Evolutionary conservation across 2,888 invertebrate species (phyloP).

Genomic region (Drosophila peninsularis): DNA sequence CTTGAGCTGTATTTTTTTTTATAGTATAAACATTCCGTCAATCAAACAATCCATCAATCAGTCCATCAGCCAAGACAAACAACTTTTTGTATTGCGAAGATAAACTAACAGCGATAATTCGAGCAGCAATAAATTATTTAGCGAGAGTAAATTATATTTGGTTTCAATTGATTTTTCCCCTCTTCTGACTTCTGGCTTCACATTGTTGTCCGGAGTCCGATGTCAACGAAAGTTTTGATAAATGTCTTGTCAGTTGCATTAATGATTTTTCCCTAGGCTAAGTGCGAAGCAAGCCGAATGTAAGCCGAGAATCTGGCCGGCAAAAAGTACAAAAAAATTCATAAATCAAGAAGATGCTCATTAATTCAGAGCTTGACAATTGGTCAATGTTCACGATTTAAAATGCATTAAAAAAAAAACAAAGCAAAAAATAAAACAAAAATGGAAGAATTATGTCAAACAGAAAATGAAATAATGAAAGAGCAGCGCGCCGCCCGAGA

Average conservation of each 20-base stretch:
- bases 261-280: constrained; percentile 27
- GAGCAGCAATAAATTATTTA: constrained; percentile 11
- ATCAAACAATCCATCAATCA: neutral
- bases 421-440: constrained; percentile 12
- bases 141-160: constrained; percentile 2
- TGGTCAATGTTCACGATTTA: constrained; percentile 73
- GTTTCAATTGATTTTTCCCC: constrained; percentile 5
- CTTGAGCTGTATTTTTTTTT: neutral
- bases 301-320: neutral
- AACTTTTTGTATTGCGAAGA: neutral
- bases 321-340: constrained; percentile 30
- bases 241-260: constrained; percentile 36
- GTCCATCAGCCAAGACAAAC: constrained; percentile 1
- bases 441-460: constrained; percentile 35
- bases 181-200: neutral
- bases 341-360: constrained; percentile 67
- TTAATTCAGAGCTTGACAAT: constrained; percentile 75
- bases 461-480: constrained; percentile 7
- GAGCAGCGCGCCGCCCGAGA: constrained; percentile 14
- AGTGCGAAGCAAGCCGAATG: constrained; percentile 16
- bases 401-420: constrained; percentile 65
- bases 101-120: neutral
- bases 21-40: neutral
- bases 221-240: constrained; percentile 31
- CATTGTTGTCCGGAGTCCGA: neutral